A percentile compares a stretch with the other conserved stretches of the same genome.
Evolutionary conservation across 1,140 invertebrate genomes (phyloP).

Genomic region (Platyura marginata): DNA sequence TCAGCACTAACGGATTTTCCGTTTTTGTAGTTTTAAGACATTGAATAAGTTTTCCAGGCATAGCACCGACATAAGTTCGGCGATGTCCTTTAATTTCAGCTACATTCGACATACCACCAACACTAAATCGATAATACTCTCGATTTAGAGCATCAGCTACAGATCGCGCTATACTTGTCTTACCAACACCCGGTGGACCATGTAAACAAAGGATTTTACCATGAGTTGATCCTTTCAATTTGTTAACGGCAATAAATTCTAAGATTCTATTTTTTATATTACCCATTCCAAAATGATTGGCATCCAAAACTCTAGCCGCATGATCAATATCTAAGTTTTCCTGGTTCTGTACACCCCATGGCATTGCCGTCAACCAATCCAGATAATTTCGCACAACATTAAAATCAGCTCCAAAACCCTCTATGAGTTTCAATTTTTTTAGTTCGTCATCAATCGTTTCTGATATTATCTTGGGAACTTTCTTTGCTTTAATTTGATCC

Average conservation of each 20-base stretch:
- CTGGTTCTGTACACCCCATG: constrained; percentile 80
- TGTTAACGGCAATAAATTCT: constrained; percentile 95
- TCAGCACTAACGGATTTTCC: constrained; percentile 90
- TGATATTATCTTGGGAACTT: constrained; percentile 66
- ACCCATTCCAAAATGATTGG: constrained; percentile 98
- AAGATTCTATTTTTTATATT: constrained; percentile 95
- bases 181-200: constrained; percentile 91
- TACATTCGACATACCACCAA: constrained; percentile 96
- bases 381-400: constrained; percentile 90
- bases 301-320: constrained; percentile 71
- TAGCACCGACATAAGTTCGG: constrained; percentile 91
- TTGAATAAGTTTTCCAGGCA: constrained; percentile 97
- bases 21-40: constrained; percentile 93
- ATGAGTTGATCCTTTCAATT: constrained; percentile 79
- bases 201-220: constrained; percentile 97
- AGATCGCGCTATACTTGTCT: constrained; percentile 38
- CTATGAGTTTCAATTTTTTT: constrained; percentile 78
- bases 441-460: constrained; percentile 93
- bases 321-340: constrained; percentile 75
- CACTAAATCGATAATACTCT: constrained; percentile 89
- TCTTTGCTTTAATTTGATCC: constrained; percentile 58
- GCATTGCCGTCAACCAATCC: constrained; percentile 88
- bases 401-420: constrained; percentile 94
- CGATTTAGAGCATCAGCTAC: constrained; percentile 87
- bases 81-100: constrained; percentile 96